phyloP scores from a whole-genome alignment of 1,140 invertebrate genomes.

The Ceratitis capitata region DNA sequence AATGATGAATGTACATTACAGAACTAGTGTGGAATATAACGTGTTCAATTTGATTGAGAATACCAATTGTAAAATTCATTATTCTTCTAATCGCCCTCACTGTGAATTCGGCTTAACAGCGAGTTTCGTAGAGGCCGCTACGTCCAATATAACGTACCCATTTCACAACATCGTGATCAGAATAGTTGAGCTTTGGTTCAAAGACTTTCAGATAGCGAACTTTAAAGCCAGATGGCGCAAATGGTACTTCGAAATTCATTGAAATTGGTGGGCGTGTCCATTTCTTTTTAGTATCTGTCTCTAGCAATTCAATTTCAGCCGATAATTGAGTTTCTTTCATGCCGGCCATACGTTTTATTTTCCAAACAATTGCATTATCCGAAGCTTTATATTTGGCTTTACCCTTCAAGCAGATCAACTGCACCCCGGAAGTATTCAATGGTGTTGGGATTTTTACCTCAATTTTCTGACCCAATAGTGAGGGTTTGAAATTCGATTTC shows the following conservation, averaged over 20 bases:
- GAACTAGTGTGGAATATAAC: conserved; percentile 28
- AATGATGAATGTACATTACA: not conserved
- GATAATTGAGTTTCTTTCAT: conserved; percentile 99
- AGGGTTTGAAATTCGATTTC: conserved; percentile 99
- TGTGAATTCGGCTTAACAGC: conserved; percentile 78
- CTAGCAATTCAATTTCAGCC: conserved; percentile 98
- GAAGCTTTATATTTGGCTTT: conserved; percentile 99
- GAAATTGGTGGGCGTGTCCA: conserved; percentile 99
- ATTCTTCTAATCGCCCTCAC: not conserved
- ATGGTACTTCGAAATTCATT: conserved; percentile 99
- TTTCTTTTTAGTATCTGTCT: conserved; percentile 99
- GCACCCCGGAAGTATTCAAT: conserved; percentile 97
- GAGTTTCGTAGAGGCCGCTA: conserved; percentile 98
- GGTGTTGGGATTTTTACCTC: conserved; percentile 99
- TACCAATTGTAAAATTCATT: conserved; percentile 13
- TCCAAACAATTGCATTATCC: conserved; percentile 99
- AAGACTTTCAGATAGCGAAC: conserved; percentile 99
- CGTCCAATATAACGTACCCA: conserved; percentile 99
- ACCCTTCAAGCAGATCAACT: conserved; percentile 98
- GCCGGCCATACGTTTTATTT: conserved; percentile 99
- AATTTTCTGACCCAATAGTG: conserved; percentile 97
- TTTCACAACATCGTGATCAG: conserved; percentile 99
- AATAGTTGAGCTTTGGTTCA: conserved; percentile 99
- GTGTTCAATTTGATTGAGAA: not conserved
- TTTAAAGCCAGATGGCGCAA: conserved; percentile 97